Evolutionary conservation across 2,888 invertebrate species (phyloP).

Genomic region (Metalampra italica): DNA sequence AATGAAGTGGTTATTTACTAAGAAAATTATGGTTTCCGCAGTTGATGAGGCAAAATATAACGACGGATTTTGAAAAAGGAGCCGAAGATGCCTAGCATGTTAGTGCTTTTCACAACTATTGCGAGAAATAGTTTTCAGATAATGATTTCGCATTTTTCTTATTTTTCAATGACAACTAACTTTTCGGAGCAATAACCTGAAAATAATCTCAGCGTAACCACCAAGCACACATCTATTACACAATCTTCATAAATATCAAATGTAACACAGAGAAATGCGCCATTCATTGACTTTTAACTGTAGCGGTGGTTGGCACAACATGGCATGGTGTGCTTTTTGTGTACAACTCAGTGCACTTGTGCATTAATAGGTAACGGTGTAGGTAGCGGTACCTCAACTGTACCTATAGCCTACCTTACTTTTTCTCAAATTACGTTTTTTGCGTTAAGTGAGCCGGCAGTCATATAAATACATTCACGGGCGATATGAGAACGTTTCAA

Average conservation of each 20-base stretch:
- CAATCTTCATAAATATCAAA: not conserved
- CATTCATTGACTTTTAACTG: not conserved
- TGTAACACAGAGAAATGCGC: not conserved
- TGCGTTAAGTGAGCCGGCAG: too few relatives aligned
- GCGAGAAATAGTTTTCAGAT: too few relatives aligned
- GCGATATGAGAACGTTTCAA: too few relatives aligned
- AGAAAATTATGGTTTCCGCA: not conserved
- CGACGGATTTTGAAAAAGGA: too few relatives aligned
- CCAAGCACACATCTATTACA: not conserved
- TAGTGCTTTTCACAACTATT: too few relatives aligned
- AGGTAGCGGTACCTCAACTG: slow-evolving; percentile 9
- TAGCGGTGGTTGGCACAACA: not conserved
- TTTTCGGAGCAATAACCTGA: too few relatives aligned
- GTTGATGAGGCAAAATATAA: too few relatives aligned
- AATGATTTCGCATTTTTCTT: too few relatives aligned
- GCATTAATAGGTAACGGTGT: slow-evolving; percentile 14
- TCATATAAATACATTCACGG: too few relatives aligned
- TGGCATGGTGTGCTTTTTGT: slow-evolving; percentile 8
- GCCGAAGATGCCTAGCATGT: too few relatives aligned
- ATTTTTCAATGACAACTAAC: too few relatives aligned
- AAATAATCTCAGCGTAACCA: not conserved
- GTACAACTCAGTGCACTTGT: slow-evolving; percentile 11
- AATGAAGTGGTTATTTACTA: not conserved
- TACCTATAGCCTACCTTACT: slow-evolving; percentile 1
- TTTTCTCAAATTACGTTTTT: too few relatives aligned